Conservation (phyloP, 1,140 invertebrate genomes). For the Antheraea mylitta region DNA sequence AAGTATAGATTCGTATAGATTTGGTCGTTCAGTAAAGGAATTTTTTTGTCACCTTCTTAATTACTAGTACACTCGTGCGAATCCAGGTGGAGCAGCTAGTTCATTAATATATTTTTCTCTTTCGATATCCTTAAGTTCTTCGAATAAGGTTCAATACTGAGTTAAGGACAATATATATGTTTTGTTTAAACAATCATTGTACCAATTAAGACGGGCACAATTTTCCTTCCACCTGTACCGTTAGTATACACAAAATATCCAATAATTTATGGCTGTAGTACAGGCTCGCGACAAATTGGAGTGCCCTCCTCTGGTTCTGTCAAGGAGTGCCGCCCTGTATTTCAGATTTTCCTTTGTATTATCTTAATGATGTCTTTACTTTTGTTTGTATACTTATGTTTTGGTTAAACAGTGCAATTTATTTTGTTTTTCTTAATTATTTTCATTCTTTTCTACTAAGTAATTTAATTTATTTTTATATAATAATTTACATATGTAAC, state of each 20-base stretch:
- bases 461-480: too few relatives aligned
- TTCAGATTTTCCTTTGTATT: constrained; percentile 24
- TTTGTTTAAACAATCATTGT: neutral
- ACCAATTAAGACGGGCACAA: neutral
- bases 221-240: neutral
- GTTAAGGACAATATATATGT: neutral
- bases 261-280: constrained; percentile 13
- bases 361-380: constrained; percentile 28
- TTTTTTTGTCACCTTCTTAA: too few relatives aligned
- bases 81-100: too few relatives aligned
- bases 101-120: too few relatives aligned
- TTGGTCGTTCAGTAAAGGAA: too few relatives aligned
- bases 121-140: too few relatives aligned
- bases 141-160: too few relatives aligned
- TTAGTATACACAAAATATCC: constrained; percentile 11
- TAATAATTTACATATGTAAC: too few relatives aligned
- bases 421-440: neutral
- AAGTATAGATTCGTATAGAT: too few relatives aligned
- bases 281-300: constrained; percentile 23
- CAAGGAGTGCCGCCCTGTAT: constrained; percentile 20
- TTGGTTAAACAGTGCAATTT: neutral
- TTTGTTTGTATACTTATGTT: neutral
- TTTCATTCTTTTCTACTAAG: too few relatives aligned
- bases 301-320: constrained; percentile 21
- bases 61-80: too few relatives aligned